These are phyloP conservation scores for Dendrolimus houi DNA, from an alignment of 2,888 invertebrate genomes.

Conservation along the genomic window DNA sequence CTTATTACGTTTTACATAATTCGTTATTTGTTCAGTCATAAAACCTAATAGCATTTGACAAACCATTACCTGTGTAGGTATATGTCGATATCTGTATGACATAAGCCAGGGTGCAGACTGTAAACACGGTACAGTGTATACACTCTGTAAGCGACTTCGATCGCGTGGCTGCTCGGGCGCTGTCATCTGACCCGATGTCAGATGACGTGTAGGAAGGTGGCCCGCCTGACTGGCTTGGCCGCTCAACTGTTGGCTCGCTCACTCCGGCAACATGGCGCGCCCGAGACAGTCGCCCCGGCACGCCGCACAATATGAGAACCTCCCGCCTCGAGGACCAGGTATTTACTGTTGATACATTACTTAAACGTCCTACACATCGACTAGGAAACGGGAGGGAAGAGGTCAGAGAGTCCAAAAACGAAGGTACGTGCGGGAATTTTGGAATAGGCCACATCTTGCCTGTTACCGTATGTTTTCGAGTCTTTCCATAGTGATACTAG, in stretches of 20 bases:
- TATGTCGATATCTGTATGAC: not conserved
- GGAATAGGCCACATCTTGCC: not conserved
- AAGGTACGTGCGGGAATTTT: not conserved
- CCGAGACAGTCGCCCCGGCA: slow-evolving; percentile 70
- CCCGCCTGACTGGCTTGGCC: slow-evolving; percentile 24
- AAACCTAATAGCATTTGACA: not conserved
- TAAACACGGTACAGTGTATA: no score
- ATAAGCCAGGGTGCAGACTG: not conserved
- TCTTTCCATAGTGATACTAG: not conserved
- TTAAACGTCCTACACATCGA: not conserved
- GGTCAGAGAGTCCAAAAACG: not conserved
- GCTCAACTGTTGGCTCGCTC: slow-evolving; percentile 38
- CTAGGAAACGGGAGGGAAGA: not conserved
- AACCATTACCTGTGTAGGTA: not conserved
- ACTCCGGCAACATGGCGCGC: slow-evolving; percentile 68
- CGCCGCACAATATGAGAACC: slow-evolving; percentile 54
- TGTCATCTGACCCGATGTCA: slow-evolving; percentile 21
- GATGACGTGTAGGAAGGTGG: slow-evolving; percentile 34
- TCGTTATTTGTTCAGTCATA: not conserved
- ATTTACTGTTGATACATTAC: slow-evolving; percentile 13
- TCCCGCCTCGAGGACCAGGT: slow-evolving; percentile 73
- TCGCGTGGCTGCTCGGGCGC: slow-evolving; percentile 14
- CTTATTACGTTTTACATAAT: no score
- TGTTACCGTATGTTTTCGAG: not conserved
- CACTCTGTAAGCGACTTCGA: not conserved